These are phyloP conservation scores for Syrphus vitripennis DNA, from an alignment of 2,888 invertebrate genomes.

Conservation along the genomic window DNA sequence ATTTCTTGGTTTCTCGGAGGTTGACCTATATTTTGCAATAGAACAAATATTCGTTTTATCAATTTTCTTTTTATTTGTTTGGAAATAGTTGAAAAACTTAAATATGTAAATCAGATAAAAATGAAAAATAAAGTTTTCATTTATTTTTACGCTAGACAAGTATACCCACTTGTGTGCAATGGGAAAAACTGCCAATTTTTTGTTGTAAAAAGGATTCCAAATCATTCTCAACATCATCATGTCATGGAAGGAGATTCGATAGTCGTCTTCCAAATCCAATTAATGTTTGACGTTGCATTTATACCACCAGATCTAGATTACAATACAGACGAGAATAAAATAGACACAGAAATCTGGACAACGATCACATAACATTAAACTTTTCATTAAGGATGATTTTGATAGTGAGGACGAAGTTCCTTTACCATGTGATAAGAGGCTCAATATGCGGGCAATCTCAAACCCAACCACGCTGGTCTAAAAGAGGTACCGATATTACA, in stretches of 20 bases:
- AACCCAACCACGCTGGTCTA: conserved; percentile 22
- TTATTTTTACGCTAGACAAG: too few species aligned
- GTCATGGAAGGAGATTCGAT: conserved; percentile 19
- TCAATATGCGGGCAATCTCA: conserved; percentile 15
- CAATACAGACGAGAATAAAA: background rate
- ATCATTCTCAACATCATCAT: background rate
- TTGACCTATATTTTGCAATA: background rate
- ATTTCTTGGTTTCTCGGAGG: background rate
- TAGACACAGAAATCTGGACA: background rate
- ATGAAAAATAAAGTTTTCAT: too few species aligned
- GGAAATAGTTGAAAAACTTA: too few species aligned
- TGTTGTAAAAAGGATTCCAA: conserved; percentile 8
- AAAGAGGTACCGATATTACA: conserved; percentile 9
- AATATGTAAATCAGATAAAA: too few species aligned
- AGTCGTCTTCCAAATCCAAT: conserved; percentile 3
- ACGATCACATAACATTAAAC: conserved; percentile 11
- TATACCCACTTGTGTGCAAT: too few species aligned
- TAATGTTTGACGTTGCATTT: conserved; percentile 1
- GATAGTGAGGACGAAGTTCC: conserved; percentile 17
- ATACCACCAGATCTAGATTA: conserved; percentile 12
- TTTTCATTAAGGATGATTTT: conserved; percentile 4
- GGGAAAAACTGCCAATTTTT: background rate
- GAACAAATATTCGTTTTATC: background rate
- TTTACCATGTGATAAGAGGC: conserved; percentile 24
- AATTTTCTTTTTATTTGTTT: too few species aligned